Conservation (phyloP, 2,113 vertebrate genomes). For the Macquaria australasica region DNA sequence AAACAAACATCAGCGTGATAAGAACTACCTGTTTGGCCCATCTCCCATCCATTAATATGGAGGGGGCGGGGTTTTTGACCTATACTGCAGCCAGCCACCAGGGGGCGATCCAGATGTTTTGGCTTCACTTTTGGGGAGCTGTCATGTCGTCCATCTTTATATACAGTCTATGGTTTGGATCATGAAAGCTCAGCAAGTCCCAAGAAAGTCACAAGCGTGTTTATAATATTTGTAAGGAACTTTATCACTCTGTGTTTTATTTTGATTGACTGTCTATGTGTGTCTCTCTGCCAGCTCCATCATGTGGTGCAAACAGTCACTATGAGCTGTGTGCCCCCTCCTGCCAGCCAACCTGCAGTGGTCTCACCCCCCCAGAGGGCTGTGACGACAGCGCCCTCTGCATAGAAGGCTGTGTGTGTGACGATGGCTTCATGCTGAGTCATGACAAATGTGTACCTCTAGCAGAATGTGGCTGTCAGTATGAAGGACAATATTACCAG, state of each 20-base stretch:
- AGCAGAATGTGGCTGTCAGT: slow-evolving; percentile 46
- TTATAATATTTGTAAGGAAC: not conserved
- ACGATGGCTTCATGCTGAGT: slow-evolving; percentile 39
- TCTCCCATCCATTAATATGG: too few relatives aligned
- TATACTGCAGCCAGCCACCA: too few relatives aligned
- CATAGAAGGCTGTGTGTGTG: slow-evolving; percentile 47
- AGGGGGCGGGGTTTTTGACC: too few relatives aligned
- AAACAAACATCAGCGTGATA: too few relatives aligned
- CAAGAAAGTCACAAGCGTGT: not conserved
- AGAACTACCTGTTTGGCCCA: too few relatives aligned
- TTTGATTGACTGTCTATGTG: not conserved
- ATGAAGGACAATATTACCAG: slow-evolving; percentile 36
- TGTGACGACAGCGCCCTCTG: slow-evolving; percentile 21
- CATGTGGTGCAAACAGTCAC: slow-evolving; percentile 40
- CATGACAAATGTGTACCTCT: slow-evolving; percentile 47
- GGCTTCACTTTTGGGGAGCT: too few relatives aligned
- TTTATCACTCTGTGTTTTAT: too few relatives aligned
- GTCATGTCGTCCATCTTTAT: too few relatives aligned
- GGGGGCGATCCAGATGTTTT: too few relatives aligned
- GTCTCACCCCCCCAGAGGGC: not conserved
- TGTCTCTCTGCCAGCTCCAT: slow-evolving; percentile 3
- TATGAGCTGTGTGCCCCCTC: slow-evolving; percentile 28
- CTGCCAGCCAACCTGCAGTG: slow-evolving; percentile 47
- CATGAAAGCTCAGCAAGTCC: too few relatives aligned
- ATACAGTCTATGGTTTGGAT: too few relatives aligned